Base-by-base conservation (phyloP, 1,140 invertebrate genomes). In the Caenorhabditis elegans region DNA sequence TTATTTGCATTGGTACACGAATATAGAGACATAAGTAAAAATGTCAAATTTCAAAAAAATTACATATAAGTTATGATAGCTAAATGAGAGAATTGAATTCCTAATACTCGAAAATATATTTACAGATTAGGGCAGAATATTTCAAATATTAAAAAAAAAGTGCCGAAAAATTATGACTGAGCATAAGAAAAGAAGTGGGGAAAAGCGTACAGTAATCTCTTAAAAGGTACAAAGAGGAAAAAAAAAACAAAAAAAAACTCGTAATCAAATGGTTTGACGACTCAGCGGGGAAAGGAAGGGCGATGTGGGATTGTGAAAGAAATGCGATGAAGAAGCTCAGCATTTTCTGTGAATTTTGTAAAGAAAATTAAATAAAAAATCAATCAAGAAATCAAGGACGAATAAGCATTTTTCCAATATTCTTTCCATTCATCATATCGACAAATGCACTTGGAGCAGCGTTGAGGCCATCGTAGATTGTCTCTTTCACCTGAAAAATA, bases 91-190 rank as follows among this genome's bases (percentile, higher is more conserved):
- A n/a, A n/a, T n/a, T n/a, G n/a, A n/a, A n/a, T n/a, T 60, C 53
- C 53, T 60, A 60, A 24, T 24, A 10, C 34, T 34, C 31, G 8
- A 26, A 3, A 11, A 60, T 60, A 60, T 60, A 15, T 60, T 31
- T 28, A 60, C n/a, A n/a, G n/a, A n/a, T n/a, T n/a, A n/a, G n/a
- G n/a, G n/a, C n/a, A n/a, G n/a, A 53, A 8, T 6, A 10, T n/a
- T 26, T 5, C n/a, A 53, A 53, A 19, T 26, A 5, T 53, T 17
- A 53, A 53, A n/a, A 53, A 53, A 53, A n/a, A n/a, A n/a, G n/a
- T n/a, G n/a, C n/a, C n/a, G n/a, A n/a, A n/a, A n/a, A 60, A 70
- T 70, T 70, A 70, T 70, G 60, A 70, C 60, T 70, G 60, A 34
- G n/a, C 17, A 39, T 10, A 39, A 39, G 28, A 39, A 70, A 39